Conservation (phyloP, 2,888 invertebrate species). For the Aricia artaxerxes region DNA sequence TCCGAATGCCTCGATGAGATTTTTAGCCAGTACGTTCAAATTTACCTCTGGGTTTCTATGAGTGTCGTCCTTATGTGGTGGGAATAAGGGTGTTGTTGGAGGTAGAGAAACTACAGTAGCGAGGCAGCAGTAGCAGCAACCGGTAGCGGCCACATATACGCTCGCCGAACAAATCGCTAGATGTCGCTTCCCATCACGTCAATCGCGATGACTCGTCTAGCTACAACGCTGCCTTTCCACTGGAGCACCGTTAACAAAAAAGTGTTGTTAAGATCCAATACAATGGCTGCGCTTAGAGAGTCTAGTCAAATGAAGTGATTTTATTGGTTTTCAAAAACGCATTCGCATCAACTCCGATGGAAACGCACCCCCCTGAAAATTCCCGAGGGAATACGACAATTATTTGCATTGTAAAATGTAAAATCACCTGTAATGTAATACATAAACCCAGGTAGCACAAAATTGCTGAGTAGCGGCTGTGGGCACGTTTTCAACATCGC, state of each 20-base stretch:
- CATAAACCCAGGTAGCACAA: too few species aligned
- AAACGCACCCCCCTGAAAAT: too few species aligned
- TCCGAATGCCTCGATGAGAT: constrained; percentile 67
- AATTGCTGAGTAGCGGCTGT: too few species aligned
- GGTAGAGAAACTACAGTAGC: neutral
- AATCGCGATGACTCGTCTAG: constrained; percentile 39
- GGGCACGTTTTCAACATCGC: too few species aligned
- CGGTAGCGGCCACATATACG: constrained; percentile 77
- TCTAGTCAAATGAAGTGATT: too few species aligned
- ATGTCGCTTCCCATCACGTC: constrained; percentile 70
- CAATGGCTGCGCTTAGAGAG: neutral
- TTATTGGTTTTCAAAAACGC: too few species aligned
- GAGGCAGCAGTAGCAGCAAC: constrained; percentile 45
- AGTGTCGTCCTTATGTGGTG: neutral
- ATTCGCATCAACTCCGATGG: too few species aligned
- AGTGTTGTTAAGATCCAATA: neutral
- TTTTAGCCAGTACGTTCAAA: constrained; percentile 58
- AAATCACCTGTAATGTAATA: too few species aligned
- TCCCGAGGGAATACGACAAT: too few species aligned
- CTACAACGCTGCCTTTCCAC: neutral
- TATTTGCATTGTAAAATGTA: too few species aligned
- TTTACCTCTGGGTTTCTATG: neutral
- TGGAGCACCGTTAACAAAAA: neutral
- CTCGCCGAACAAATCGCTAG: constrained; percentile 80
- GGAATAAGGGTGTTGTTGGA: neutral